Base-by-base conservation (phyloP, 53 echinoderm and acorn worm genomes). In the Mesocentrotus franciscanus region DNA sequence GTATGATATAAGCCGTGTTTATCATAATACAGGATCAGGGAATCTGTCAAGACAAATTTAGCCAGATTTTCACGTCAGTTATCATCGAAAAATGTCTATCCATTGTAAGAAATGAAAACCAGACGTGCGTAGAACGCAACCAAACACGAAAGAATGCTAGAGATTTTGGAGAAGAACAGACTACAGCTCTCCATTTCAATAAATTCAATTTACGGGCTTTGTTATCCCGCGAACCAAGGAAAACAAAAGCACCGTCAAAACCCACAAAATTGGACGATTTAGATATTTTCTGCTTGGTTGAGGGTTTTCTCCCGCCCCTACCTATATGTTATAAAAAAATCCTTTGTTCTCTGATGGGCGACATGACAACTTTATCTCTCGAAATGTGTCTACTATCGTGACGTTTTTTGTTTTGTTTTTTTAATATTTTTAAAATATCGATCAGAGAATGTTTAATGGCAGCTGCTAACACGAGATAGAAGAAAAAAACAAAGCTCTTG, bases 201-300 rank as follows among this genome's bases (percentile, higher is more conserved):
- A 76, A 76, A 76, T 76, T 76, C 76, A 76, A 76, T 76, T 76
- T 76, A 76, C 33, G 76, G 76, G 76, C 76, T 76, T 76, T 76
- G 76, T 76, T 76, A 76, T 76, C 14, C 64, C 30, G 76, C 76
- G 32, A 3, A 33, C 13, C 33, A 76, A 33, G 15, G 76, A 76
- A 76, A 76, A 76, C 76, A 76, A 76, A 76, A 33, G 76, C 76
- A 32, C 13, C 76, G 9, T 76, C 75, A 32, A 76, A 76, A 30
- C 33, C 76, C 76, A 76, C 76, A 76, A 76, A 76, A 30, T 75
- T 30, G 30, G 33, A 27, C 76, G 76, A 76, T 76, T 76, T 76
- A 76, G 76, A 76, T 76, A 76, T 76, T 76, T 76, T 76, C 76
- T 76, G 33, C 76, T 30, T 33, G 12, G 32, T 33, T 76, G 76